Percentiles rank a stretch among this genome's conserved stretches.
Conservation (phyloP, 2,797 vertebrate species). For the Enteromius fasciolatus region DNA sequence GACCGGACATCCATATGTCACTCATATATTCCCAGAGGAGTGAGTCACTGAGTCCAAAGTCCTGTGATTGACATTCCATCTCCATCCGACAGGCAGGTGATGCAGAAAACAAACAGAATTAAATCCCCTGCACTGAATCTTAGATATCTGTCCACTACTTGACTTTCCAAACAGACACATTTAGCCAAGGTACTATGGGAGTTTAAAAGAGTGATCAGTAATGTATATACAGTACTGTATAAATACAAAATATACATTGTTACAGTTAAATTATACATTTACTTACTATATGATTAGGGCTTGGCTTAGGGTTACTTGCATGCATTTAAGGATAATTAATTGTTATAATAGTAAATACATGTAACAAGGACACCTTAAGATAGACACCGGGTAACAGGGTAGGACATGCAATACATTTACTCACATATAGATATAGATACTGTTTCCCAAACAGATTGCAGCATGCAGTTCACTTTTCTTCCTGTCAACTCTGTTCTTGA, state of each 20-base stretch:
- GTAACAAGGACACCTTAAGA: too few relatives aligned
- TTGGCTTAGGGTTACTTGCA: too few relatives aligned
- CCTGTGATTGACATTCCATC: conserved; percentile 24
- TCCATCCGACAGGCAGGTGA: conserved; percentile 21
- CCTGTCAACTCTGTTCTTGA: conserved; percentile 37
- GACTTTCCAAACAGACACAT: not conserved
- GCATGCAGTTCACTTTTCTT: not conserved
- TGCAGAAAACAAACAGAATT: conserved; percentile 19
- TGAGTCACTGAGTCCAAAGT: not conserved
- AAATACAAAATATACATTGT: not conserved
- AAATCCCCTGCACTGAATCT: not conserved
- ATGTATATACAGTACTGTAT: not conserved
- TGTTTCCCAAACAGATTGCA: not conserved
- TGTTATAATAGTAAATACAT: too few relatives aligned
- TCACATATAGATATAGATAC: not conserved
- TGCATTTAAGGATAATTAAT: too few relatives aligned
- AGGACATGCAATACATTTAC: not conserved
- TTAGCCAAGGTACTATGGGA: not conserved
- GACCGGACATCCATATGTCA: not conserved
- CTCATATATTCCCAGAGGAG: conserved; percentile 23
- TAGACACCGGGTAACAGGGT: not conserved
- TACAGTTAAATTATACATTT: too few relatives aligned
- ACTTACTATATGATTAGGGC: too few relatives aligned
- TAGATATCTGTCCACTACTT: not conserved
- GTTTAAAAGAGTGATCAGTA: not conserved